These are phyloP conservation scores for Pseudomyrmex dendroicus DNA, from an alignment of 1,140 invertebrate species.

Conservation along the genomic window DNA sequence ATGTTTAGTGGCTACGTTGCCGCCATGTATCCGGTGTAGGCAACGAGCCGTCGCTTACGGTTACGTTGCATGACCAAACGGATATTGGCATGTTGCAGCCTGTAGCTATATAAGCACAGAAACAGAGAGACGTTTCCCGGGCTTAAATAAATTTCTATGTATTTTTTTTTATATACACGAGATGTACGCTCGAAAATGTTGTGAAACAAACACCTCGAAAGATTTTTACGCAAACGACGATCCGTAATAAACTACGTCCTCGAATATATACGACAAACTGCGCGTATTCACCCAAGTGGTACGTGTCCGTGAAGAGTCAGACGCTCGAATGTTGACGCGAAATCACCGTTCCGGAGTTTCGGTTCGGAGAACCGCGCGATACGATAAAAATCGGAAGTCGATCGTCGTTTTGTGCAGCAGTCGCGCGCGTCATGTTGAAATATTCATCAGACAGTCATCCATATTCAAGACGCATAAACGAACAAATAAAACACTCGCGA, in stretches of 20 bases:
- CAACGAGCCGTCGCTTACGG: constrained; percentile 22
- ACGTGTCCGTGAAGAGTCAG: not conserved
- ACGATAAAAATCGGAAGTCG: constrained; percentile 5
- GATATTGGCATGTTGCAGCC: not conserved
- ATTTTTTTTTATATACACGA: not conserved
- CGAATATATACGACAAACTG: not conserved
- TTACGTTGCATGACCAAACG: constrained; percentile 30
- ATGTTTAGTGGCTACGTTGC: constrained; percentile 44
- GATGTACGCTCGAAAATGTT: not conserved
- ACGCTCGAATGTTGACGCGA: not conserved
- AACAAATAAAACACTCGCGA: constrained; percentile 5
- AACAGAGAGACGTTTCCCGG: too few relatives aligned
- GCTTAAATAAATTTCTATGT: not conserved
- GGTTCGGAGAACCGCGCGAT: not conserved
- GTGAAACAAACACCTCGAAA: not conserved
- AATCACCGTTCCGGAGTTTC: not conserved
- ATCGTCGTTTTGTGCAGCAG: constrained; percentile 3
- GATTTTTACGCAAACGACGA: too few relatives aligned
- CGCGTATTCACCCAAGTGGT: not conserved
- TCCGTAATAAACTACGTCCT: too few relatives aligned
- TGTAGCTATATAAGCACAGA: not conserved
- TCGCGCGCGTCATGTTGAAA: constrained; percentile 26
- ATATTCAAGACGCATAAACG: constrained; percentile 40
- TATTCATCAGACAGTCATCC: constrained; percentile 38
- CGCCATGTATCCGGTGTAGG: constrained; percentile 26